Evolutionary conservation across 2,797 vertebrate species (phyloP), one percentile per base, ranked within the genome.

Genomic region (Nyctibius grandis): DNA sequence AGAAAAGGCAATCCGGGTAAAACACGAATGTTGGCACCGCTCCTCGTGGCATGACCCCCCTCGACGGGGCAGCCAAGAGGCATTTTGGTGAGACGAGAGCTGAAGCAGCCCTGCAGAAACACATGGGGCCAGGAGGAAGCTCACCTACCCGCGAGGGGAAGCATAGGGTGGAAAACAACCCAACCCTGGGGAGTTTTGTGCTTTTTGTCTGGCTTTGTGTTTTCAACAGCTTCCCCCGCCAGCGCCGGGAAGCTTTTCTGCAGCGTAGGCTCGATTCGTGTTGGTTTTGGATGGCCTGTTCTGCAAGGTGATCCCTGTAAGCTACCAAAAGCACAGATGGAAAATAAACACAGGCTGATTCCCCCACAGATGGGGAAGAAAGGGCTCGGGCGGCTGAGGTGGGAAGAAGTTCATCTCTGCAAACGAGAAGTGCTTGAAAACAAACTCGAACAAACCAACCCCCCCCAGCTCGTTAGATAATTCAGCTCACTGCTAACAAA

Each of bases 281-380:
- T 14, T 47, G 92, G 19, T 51, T 91, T 93, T 76, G 87, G 91
- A 51, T 7, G 59, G 85, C 69, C 64, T 74, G 1, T 45, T 29
- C 42, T 81, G 76, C 80, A 85, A 91, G 91, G 95, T 47, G 85
- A 89, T 76, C 80, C 81, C 65, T 63, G 45, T 1, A 3, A 88
- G 93, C 85, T 64, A 67, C 89, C 50, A 10, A 36, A 22, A 78
- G 68, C 91, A 61, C 67, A 53, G 91, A 81, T 59, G 91, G 94
- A 48, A 89, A 89, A 89, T 5, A 68, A 94, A 57, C 78, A 44
- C 36, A 3, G 64, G 57, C 70, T 9, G 74, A 9, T 4, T 44
- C 44, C 87, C n/a, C 60, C 4, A 0, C 1, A 1, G 45, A 31
- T 9, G 36, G 83, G 83, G 68, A 75, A 60, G 78, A 44, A 40